phyloP scores from a whole-genome alignment of 2,797 vertebrate species.

The Eulemur coronatus region DNA sequence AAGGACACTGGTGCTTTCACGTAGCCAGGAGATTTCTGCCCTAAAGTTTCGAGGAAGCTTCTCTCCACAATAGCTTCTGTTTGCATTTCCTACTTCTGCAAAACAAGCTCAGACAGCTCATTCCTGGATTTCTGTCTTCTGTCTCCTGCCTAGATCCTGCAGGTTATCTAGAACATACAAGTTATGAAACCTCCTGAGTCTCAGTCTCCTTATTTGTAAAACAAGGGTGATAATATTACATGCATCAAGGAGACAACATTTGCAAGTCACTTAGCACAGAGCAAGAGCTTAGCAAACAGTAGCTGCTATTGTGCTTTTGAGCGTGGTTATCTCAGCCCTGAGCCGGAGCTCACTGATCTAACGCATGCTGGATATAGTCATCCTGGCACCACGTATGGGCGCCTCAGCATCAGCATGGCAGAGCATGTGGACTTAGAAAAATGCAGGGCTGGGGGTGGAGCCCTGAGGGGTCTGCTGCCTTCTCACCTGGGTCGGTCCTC shows the following conservation, averaged over 20 bases:
- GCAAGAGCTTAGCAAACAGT: background rate
- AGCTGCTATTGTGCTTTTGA: background rate
- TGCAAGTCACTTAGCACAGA: background rate
- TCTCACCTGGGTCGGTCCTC: background rate
- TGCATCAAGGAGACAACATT: background rate
- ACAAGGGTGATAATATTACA: background rate
- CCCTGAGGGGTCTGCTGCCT: background rate
- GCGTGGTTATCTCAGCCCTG: background rate
- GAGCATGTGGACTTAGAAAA: background rate
- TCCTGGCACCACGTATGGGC: accelerated
- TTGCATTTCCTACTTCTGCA: background rate
- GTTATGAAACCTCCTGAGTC: background rate
- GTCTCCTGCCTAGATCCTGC: background rate
- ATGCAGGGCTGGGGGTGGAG: background rate
- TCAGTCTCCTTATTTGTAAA: background rate
- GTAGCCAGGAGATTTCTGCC: background rate
- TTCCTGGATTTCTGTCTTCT: background rate
- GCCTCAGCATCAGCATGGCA: no score
- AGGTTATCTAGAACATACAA: background rate
- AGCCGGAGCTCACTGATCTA: background rate
- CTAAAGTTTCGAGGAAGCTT: background rate
- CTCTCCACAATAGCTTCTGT: background rate
- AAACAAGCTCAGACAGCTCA: background rate
- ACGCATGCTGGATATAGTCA: no score
- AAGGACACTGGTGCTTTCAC: background rate